These are phyloP conservation scores for Ameiurus melas DNA, from an alignment of 2,113 vertebrate species.

Conservation along the genomic window DNA sequence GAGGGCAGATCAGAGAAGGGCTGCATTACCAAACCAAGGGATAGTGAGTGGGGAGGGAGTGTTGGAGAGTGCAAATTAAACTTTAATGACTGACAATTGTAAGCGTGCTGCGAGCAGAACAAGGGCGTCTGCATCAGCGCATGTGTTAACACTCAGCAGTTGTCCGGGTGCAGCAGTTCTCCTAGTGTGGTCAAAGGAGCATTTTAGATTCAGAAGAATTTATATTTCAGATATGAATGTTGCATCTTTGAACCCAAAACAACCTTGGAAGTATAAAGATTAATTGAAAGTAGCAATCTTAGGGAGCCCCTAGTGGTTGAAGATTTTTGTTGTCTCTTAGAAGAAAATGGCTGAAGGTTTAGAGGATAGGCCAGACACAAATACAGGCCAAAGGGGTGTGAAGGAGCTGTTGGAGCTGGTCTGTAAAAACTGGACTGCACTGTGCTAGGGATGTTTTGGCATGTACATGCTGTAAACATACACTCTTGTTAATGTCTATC, in stretches of 20 bases:
- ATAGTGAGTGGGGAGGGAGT: conserved; percentile 61
- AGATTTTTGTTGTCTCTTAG: background rate
- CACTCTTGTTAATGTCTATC: conserved; percentile 22
- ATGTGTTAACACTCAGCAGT: conserved; percentile 46
- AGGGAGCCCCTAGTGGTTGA: conserved; percentile 67
- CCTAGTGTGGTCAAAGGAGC: background rate
- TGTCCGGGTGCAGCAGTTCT: conserved; percentile 37
- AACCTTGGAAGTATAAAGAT: background rate
- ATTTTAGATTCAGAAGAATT: background rate
- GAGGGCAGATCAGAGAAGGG: conserved; percentile 75
- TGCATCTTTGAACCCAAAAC: conserved; percentile 22
- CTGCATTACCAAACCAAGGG: conserved; percentile 71
- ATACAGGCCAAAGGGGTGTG: background rate
- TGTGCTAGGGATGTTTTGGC: conserved; percentile 31
- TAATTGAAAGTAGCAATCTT: conserved; percentile 56
- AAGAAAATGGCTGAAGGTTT: conserved; percentile 20
- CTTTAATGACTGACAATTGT: conserved; percentile 81
- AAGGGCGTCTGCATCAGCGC: conserved; percentile 46
- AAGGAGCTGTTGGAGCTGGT: background rate
- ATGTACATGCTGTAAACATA: conserved; percentile 35
- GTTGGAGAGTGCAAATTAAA: conserved; percentile 72
- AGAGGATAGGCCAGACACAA: conserved; percentile 25
- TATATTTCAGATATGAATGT: conserved; percentile 16
- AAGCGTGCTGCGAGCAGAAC: conserved; percentile 67
- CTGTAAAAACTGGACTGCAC: conserved; percentile 11